Conservation (phyloP, 2,888 invertebrate species). For the Auanema sp. region DNA sequence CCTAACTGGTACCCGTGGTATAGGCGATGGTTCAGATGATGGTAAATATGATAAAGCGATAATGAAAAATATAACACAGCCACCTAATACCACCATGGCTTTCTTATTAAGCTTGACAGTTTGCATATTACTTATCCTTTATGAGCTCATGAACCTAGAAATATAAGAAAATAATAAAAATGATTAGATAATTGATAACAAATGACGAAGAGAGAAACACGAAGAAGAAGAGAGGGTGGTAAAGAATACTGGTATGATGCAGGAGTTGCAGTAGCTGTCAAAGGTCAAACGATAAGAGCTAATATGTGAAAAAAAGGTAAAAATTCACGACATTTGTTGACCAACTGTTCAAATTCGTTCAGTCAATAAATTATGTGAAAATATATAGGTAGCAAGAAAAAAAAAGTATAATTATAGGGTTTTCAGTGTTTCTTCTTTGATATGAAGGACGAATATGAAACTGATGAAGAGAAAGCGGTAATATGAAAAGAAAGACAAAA, state of each 20-base stretch:
- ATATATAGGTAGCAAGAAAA: too few relatives aligned
- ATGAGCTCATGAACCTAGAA: not conserved
- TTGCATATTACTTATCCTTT: slow-evolving; percentile 30
- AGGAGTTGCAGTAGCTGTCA: not conserved
- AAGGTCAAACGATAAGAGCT: too few relatives aligned
- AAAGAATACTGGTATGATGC: not conserved
- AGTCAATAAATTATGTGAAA: too few relatives aligned
- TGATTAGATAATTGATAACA: not conserved
- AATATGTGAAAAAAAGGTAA: too few relatives aligned
- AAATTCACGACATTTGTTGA: too few relatives aligned
- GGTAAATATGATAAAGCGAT: slow-evolving; percentile 27
- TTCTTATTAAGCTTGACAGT: slow-evolving; percentile 40
- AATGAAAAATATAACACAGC: slow-evolving; percentile 28
- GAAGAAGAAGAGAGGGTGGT: not conserved
- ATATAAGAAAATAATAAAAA: not conserved
- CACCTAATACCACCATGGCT: slow-evolving; percentile 26
- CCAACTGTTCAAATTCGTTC: too few relatives aligned
- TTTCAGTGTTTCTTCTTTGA: too few relatives aligned
- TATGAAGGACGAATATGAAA: too few relatives aligned
- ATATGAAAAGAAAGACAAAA: too few relatives aligned
- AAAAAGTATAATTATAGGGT: too few relatives aligned
- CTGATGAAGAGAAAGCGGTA: too few relatives aligned
- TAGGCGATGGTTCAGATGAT: not conserved
- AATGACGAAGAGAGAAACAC: not conserved
- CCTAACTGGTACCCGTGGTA: slow-evolving; percentile 13